Base-by-base conservation (phyloP, 1,140 invertebrate species). In the Diorhabda carinulata region DNA sequence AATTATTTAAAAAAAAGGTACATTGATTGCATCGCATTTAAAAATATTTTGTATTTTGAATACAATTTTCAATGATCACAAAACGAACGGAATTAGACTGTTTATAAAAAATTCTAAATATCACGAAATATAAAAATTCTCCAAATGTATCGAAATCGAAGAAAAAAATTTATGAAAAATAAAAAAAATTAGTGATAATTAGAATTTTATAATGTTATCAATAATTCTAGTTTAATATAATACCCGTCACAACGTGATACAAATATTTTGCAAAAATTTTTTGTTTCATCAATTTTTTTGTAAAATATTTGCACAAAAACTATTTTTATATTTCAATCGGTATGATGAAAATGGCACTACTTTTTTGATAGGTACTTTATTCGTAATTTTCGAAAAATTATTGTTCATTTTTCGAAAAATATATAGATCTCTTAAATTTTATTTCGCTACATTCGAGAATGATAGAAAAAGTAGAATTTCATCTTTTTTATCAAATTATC, bases 171-270 rank as follows among this genome's bases (percentile, higher is more conserved):
- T 52, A 52, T 52, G 2, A 52, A 8, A 8, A 8, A 8, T n/a
- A 52, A 2, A n/a, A 52, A 52, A 52, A 52, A 52, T 3, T 4
- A 8, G 47, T 4, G n/a, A 52, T 52, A 52, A 52, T 8, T n/a
- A 52, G 47, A 52, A 2, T 8, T 52, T 52, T 52, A 8, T 6
- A 52, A 52, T 52, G 6, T 52, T n/a, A 52, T 52, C 47, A 52
- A n/a, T 78, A 79, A 78, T 76, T 76, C 71, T 77, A 76, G 73
- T 70, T 72, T 74, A 77, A 61, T 74, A 77, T 78, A 78, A 78
- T 78, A 78, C 76, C 77, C 77, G 77, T 78, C 68, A 73, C 70
- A 77, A 75, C 75, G 67, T 72, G 52, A 64, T 68, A 58, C 45
- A 59, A 60, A 57, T 43, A 66, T 57, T 70, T 57, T 65, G 62